phyloP scores from a whole-genome alignment of 2,888 invertebrate genomes.

The Ennomos erosarius region DNA sequence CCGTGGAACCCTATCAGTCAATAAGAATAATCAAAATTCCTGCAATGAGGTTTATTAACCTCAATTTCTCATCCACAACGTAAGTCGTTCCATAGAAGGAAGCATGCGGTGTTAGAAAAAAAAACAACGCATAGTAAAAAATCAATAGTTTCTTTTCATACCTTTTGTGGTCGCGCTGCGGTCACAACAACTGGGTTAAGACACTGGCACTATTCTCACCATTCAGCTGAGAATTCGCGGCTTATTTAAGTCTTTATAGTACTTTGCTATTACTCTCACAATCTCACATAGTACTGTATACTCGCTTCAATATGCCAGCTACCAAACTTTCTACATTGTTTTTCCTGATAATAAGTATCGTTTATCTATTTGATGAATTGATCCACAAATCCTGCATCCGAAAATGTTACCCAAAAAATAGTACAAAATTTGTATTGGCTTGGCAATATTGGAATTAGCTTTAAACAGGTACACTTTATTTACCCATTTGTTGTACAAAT shows the following conservation, averaged over 20 bases:
- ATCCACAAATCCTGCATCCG: slow-evolving; percentile 9
- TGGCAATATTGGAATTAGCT: slow-evolving; percentile 61
- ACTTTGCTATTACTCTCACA: slow-evolving; percentile 39
- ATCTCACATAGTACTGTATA: slow-evolving; percentile 15
- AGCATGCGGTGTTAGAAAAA: slow-evolving; percentile 12
- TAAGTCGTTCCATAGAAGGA: slow-evolving; percentile 7
- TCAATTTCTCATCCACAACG: slow-evolving; percentile 7
- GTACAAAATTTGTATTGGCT: slow-evolving; percentile 47
- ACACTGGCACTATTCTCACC: slow-evolving; percentile 55
- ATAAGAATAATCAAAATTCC: too few relatives aligned
- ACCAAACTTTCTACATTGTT: slow-evolving; percentile 42
- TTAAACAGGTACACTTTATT: slow-evolving; percentile 56
- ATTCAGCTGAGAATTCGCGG: slow-evolving; percentile 45
- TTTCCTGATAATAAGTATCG: slow-evolving; percentile 5
- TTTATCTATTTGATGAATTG: slow-evolving; percentile 1
- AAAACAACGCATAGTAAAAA: slow-evolving; percentile 20
- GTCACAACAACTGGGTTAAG: slow-evolving; percentile 60
- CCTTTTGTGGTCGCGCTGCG: slow-evolving; percentile 43
- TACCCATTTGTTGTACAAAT: slow-evolving; percentile 72
- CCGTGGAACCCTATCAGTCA: too few relatives aligned
- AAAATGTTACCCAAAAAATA: slow-evolving; percentile 35
- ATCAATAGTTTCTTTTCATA: slow-evolving; percentile 35
- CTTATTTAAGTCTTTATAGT: slow-evolving; percentile 50
- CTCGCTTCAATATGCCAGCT: slow-evolving; percentile 5
- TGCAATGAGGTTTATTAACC: not conserved